These are phyloP conservation scores for Bettongia penicillata DNA, from an alignment of 2,113 vertebrate species.

Conservation along the genomic window DNA sequence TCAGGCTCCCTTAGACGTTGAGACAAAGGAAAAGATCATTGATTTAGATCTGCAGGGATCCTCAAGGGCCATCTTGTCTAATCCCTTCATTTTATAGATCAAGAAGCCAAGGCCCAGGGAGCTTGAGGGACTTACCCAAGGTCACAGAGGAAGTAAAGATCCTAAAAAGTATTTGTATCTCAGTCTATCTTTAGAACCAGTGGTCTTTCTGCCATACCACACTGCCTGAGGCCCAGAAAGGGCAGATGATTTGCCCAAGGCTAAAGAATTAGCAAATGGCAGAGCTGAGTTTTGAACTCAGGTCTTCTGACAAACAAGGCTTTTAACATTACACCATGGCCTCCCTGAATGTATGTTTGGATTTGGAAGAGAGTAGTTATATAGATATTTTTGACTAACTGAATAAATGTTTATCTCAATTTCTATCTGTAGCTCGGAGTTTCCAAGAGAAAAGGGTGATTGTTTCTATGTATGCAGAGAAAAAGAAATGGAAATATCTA, in stretches of 20 bases:
- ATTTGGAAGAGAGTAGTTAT: neutral
- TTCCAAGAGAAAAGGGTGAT: neutral
- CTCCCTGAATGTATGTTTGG: neutral
- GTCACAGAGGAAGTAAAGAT: neutral
- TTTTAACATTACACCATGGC: neutral
- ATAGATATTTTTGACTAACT: neutral
- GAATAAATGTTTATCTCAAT: neutral
- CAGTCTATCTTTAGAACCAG: neutral
- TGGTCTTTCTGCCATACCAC: too few relatives aligned
- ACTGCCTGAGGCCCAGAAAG: neutral
- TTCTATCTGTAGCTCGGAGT: neutral
- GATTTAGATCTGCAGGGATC: neutral
- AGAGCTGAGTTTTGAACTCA: neutral
- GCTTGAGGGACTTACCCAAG: neutral
- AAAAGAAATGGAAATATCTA: neutral
- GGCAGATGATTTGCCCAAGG: neutral
- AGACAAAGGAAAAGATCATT: neutral
- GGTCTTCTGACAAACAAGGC: neutral
- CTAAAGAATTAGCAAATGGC: neutral
- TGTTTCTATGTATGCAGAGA: neutral
- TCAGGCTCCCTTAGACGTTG: neutral
- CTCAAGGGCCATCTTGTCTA: neutral
- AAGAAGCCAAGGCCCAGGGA: neutral
- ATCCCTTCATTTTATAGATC: neutral
- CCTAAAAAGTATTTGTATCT: too few relatives aligned